Percentiles rank a stretch among this genome's conserved stretches.
Evolutionary conservation across 2,113 vertebrate genomes (phyloP).

Genomic region (Cairina moschata): DNA sequence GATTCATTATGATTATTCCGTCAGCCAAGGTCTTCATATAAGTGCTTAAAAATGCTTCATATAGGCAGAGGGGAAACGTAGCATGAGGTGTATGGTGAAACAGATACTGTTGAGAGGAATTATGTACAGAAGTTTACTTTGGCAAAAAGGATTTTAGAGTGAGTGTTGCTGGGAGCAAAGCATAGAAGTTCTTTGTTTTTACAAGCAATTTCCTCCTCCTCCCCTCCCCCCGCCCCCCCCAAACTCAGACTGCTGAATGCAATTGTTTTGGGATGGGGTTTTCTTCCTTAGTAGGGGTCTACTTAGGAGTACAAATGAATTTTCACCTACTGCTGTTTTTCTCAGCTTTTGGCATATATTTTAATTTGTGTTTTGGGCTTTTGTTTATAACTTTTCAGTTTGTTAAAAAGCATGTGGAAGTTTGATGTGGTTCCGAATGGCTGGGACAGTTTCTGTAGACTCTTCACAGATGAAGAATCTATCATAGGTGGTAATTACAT

Average conservation of each 20-base stretch:
- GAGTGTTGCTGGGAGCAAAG: neutral
- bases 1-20: neutral
- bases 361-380: neutral
- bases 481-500: neutral
- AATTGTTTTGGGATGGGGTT: neutral
- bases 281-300: neutral
- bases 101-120: neutral
- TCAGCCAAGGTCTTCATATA: neutral
- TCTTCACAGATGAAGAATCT: neutral
- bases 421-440: neutral
- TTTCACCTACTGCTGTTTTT: neutral
- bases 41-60: neutral
- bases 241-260: neutral
- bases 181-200: neutral
- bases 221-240: no score
- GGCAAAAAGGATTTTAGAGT: neutral
- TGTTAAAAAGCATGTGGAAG: neutral
- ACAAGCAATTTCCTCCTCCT: neutral
- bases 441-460: neutral
- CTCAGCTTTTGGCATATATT: neutral
- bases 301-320: neutral
- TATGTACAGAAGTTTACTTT: neutral
- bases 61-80: neutral
- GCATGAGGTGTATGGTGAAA: neutral
- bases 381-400: neutral